These are phyloP conservation scores for Diorhabda carinulata DNA, from an alignment of 1,140 invertebrate species.

Conservation along the genomic window DNA sequence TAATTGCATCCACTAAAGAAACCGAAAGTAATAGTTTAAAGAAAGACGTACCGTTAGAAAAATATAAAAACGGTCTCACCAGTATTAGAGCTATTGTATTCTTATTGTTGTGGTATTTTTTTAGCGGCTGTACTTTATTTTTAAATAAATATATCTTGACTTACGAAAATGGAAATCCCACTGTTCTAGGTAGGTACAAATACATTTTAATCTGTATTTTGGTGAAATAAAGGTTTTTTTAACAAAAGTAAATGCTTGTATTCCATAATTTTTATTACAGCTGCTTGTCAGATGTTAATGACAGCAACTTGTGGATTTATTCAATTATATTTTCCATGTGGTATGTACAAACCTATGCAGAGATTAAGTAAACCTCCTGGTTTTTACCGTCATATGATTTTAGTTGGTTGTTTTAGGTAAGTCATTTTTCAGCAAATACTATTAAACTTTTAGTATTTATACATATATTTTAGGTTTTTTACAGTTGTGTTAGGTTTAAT, in stretches of 20 bases:
- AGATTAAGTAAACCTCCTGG: constrained; percentile 63
- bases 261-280: constrained; percentile 43
- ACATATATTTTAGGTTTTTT: constrained; percentile 58
- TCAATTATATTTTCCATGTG: constrained; percentile 74
- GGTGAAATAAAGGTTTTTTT: too few species aligned
- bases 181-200: constrained; percentile 63
- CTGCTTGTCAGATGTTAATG: constrained; percentile 73
- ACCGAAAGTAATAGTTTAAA: constrained; percentile 22
- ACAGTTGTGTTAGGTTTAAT: constrained; percentile 74
- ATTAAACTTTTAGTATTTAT: background rate
- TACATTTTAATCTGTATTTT: background rate
- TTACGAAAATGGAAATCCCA: constrained; percentile 73
- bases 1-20: constrained; percentile 9
- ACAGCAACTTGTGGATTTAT: constrained; percentile 72
- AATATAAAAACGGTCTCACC: constrained; percentile 49
- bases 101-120: constrained; percentile 72
- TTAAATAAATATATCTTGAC: constrained; percentile 81
- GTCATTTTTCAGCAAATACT: background rate
- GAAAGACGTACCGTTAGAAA: constrained; percentile 25
- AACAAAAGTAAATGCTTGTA: too few species aligned
- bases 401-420: constrained; percentile 72
- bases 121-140: constrained; percentile 75
- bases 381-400: constrained; percentile 72
- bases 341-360: constrained; percentile 62
- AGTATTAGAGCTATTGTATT: constrained; percentile 66